Percentiles rank a stretch among this genome's conserved stretches.
Conservation (phyloP, 2,113 vertebrate genomes). For the Prochilodus magdalenae region DNA sequence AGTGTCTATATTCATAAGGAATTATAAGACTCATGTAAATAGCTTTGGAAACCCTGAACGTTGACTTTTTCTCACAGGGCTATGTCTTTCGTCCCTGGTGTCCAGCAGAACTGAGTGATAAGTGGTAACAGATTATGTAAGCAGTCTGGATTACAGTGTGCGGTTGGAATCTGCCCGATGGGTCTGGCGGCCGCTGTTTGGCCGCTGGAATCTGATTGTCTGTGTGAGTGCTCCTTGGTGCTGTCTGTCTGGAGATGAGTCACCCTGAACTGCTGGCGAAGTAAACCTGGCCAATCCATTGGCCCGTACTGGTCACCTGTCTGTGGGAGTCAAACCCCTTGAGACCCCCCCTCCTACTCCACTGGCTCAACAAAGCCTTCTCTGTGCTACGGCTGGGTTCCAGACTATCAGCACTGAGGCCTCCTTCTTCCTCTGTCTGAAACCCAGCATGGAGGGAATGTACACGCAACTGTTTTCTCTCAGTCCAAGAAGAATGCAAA, state of each 20-base stretch:
- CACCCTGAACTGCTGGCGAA: constrained; percentile 72
- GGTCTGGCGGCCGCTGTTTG: constrained; percentile 19
- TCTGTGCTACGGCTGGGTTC: constrained; percentile 19
- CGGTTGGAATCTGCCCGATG: constrained; percentile 44
- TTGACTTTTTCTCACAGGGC: too few relatives aligned
- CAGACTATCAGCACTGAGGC: constrained; percentile 17
- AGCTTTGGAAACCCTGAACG: too few relatives aligned
- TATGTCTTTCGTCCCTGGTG: background rate
- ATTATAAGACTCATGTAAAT: too few relatives aligned
- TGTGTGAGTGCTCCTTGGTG: constrained; percentile 62
- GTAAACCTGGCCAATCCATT: constrained; percentile 77
- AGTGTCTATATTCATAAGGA: too few relatives aligned
- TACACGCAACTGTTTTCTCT: constrained; percentile 29
- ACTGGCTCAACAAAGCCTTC: constrained; percentile 41
- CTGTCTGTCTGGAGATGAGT: constrained; percentile 72
- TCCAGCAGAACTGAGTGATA: constrained; percentile 24
- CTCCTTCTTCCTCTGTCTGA: constrained; percentile 12
- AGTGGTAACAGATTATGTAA: constrained; percentile 38
- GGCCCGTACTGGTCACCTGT: constrained; percentile 73
- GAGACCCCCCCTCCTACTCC: constrained; percentile 24
- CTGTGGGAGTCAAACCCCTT: constrained; percentile 61
- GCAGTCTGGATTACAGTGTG: constrained; percentile 38
- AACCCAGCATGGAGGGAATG: constrained; percentile 8
- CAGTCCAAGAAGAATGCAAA: constrained; percentile 10
- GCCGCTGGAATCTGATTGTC: constrained; percentile 37